Conservation (phyloP, 2,888 invertebrate genomes). For the Caradrina clavipalpis region DNA sequence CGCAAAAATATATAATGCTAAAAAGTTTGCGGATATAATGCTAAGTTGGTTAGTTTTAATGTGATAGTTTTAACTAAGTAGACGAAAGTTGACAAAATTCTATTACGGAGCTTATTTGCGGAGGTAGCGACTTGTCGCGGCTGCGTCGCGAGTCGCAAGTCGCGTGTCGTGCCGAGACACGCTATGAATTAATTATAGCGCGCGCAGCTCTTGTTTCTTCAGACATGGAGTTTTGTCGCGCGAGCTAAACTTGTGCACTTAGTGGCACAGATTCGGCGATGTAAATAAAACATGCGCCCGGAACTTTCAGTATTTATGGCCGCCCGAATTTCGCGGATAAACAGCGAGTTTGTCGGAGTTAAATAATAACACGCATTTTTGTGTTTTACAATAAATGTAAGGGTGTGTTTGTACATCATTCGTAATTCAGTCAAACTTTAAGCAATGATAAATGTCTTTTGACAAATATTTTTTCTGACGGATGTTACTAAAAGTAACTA, state of each 20-base stretch:
- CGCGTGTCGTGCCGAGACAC: constrained; percentile 58
- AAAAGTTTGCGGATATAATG: constrained; percentile 37
- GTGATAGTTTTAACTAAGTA: constrained; percentile 54
- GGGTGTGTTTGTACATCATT: constrained; percentile 30
- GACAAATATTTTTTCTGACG: background rate
- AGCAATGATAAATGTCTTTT: background rate
- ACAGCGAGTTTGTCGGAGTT: constrained; percentile 44
- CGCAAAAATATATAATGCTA: constrained; percentile 38
- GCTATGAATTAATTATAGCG: constrained; percentile 79
- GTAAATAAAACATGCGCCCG: constrained; percentile 58
- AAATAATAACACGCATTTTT: constrained; percentile 55
- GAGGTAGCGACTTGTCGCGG: constrained; percentile 48
- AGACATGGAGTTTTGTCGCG: constrained; percentile 69
- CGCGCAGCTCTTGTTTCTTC: constrained; percentile 69
- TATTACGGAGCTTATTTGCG: constrained; percentile 44
- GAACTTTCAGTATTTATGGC: constrained; percentile 58
- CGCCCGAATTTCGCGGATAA: constrained; percentile 32
- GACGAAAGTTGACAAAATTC: constrained; percentile 46
- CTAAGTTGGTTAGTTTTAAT: constrained; percentile 32
- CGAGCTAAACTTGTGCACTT: constrained; percentile 56
- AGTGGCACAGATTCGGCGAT: constrained; percentile 51
- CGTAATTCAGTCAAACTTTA: constrained; percentile 24
- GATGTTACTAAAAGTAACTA: background rate
- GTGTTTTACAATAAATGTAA: constrained; percentile 43
- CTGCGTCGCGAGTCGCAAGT: constrained; percentile 52